These are phyloP conservation scores for Mesembrinibis cayennensis DNA, from an alignment of 2,113 vertebrate genomes.

Conservation along the genomic window DNA sequence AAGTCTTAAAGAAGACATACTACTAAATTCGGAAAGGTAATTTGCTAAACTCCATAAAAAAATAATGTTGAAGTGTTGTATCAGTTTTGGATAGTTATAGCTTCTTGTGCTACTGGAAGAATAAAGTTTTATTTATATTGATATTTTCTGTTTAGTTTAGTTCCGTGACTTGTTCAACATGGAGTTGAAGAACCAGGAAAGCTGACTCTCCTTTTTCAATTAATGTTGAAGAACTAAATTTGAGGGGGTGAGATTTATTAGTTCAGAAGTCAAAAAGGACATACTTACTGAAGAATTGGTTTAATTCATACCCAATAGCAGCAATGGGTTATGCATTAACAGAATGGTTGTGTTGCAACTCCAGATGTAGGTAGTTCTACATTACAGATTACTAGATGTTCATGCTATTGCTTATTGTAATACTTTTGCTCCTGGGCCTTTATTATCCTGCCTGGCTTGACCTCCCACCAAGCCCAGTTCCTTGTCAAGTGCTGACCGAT, in stretches of 20 bases:
- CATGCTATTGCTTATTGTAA: neutral
- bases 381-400: neutral
- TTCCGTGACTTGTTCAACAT: neutral
- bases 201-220: neutral
- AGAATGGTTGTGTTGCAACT: neutral
- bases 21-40: neutral
- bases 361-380: neutral
- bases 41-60: neutral
- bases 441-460: neutral
- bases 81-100: neutral
- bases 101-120: neutral
- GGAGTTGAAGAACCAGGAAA: neutral
- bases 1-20: neutral
- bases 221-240: neutral
- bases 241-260: neutral
- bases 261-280: neutral
- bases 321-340: neutral
- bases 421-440: neutral
- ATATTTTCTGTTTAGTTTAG: neutral
- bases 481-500: neutral
- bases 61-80: neutral
- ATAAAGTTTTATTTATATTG: neutral
- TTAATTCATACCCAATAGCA: neutral
- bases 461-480: neutral
- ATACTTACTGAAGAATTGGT: neutral